phyloP scores from a whole-genome alignment of 2,888 invertebrate genomes.

The Corbicula japonica region DNA sequence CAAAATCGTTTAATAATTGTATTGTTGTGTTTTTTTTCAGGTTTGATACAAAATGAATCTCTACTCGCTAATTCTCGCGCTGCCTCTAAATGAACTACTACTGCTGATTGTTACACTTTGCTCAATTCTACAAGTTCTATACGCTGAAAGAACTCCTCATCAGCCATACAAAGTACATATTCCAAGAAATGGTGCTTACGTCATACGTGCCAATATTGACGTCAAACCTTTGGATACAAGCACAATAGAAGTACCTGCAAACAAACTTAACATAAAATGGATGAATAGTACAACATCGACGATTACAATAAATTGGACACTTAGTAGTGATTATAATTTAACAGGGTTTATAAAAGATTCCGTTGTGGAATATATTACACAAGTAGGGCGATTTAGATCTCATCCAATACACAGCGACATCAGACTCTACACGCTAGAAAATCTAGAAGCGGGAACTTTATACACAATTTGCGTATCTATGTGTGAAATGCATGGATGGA shows the following conservation, averaged over 20 bases:
- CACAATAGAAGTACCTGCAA: neutral
- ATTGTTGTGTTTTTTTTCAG: too few species aligned
- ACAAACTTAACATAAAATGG: constrained; percentile 52
- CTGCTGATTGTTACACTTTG: constrained; percentile 11
- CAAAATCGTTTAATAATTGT: too few species aligned
- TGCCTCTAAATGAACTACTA: neutral
- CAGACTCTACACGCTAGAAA: constrained; percentile 49
- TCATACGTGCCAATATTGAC: neutral
- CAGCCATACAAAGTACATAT: constrained; percentile 17
- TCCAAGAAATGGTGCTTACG: constrained; percentile 2
- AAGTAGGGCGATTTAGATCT: constrained; percentile 59
- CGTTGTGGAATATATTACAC: constrained; percentile 57
- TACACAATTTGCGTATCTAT: constrained; percentile 64
- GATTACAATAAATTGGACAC: constrained; percentile 54
- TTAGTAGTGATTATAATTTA: constrained; percentile 24
- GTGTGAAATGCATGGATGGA: constrained; percentile 50
- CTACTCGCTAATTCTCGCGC: neutral
- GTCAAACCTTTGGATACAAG: constrained; percentile 7
- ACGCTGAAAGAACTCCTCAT: neutral
- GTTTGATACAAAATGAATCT: too few species aligned
- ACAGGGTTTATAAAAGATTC: constrained; percentile 48
- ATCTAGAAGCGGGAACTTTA: constrained; percentile 49
- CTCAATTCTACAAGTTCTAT: neutral
- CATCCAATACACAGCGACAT: constrained; percentile 40
- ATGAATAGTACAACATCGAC: constrained; percentile 55